These are phyloP conservation scores for Tethea ocularis DNA, from an alignment of 2,888 invertebrate species.

Conservation along the genomic window DNA sequence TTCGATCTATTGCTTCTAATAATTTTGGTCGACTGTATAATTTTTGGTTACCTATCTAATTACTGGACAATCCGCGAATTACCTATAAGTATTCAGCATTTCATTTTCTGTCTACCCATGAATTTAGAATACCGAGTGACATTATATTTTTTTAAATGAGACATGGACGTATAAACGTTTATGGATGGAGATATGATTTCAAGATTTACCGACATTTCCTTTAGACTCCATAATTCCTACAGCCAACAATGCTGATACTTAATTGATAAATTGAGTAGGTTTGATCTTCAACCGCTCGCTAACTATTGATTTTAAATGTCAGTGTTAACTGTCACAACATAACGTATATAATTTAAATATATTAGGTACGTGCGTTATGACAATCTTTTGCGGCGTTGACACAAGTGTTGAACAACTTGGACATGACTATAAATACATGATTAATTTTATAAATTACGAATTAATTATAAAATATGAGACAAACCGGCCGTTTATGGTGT, in stretches of 20 bases:
- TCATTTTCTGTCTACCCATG: too few relatives aligned
- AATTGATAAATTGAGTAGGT: constrained; percentile 6
- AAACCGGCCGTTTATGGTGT: background rate
- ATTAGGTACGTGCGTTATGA: constrained; percentile 23
- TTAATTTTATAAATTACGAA: background rate
- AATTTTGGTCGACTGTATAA: too few relatives aligned
- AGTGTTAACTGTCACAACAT: constrained; percentile 44
- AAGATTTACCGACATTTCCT: background rate
- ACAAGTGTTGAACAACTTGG: constrained; percentile 8
- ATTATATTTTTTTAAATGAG: too few relatives aligned
- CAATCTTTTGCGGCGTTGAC: constrained; percentile 23
- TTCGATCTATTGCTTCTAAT: too few relatives aligned
- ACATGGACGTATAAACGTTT: too few relatives aligned
- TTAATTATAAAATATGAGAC: background rate
- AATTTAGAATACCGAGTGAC: too few relatives aligned
- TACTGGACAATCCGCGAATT: too few relatives aligned
- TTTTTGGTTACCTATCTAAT: too few relatives aligned
- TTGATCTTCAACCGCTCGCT: constrained; percentile 27
- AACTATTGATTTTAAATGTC: constrained; percentile 43
- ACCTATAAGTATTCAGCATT: too few relatives aligned
- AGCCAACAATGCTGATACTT: background rate
- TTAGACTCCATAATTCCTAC: background rate
- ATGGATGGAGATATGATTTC: too few relatives aligned
- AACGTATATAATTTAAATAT: constrained; percentile 43
- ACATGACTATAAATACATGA: background rate